Evolutionary conservation across 2,113 vertebrate species (phyloP).

Genomic region (Camelus bactrianus): DNA sequence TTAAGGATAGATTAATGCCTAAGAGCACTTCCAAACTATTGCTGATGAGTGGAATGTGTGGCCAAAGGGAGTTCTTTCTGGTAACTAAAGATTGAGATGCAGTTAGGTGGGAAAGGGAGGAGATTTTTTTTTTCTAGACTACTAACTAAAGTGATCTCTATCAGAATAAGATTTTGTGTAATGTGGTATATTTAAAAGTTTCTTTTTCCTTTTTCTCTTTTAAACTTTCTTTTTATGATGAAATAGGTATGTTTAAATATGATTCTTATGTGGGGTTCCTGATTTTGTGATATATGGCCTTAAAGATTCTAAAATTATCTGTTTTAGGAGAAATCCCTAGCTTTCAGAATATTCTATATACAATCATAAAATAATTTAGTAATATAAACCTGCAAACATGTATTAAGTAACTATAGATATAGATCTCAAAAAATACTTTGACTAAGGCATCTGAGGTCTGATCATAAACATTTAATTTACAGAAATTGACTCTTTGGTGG

Average conservation of each 20-base stretch:
- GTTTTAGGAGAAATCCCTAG: neutral
- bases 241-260: constrained; percentile 17
- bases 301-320: constrained; percentile 44
- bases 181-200: neutral
- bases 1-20: constrained; percentile 46
- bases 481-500: neutral
- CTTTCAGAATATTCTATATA: neutral
- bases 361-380: neutral
- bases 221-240: constrained; percentile 22
- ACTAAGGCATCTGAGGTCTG: neutral
- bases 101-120: neutral
- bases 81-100: neutral
- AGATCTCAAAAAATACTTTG: neutral
- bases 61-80: neutral
- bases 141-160: neutral
- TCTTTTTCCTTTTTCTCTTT: neutral
- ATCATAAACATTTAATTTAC: neutral
- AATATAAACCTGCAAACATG: neutral
- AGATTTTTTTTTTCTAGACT: neutral
- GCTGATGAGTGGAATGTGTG: neutral
- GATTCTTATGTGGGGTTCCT: constrained; percentile 18
- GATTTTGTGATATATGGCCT: constrained; percentile 15
- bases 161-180: constrained; percentile 11
- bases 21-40: constrained; percentile 34
- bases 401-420: neutral